Conservation (phyloP, 2,888 invertebrate genomes). For the Latheticus oryzae region DNA sequence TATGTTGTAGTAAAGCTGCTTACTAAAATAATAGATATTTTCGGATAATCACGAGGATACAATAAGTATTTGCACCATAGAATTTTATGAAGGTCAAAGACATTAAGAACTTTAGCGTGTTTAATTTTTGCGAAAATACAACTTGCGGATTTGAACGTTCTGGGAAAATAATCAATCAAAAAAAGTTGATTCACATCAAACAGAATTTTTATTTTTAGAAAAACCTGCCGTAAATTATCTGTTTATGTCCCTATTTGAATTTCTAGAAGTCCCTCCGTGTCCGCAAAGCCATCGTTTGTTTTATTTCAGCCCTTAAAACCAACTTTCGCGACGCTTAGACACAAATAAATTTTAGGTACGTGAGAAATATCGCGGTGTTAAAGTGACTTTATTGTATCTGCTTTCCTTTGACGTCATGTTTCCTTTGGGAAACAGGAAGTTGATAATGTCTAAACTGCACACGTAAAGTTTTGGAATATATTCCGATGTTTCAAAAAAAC, state of each 20-base stretch:
- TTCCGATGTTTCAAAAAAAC: too few species aligned
- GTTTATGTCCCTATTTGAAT: constrained; percentile 26
- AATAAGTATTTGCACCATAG: too few species aligned
- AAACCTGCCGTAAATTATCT: constrained; percentile 24
- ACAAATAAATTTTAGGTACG: constrained; percentile 24
- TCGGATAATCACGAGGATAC: too few species aligned
- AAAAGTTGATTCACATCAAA: too few species aligned
- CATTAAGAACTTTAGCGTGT: too few species aligned
- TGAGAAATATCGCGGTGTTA: constrained; percentile 25
- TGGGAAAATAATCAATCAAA: too few species aligned
- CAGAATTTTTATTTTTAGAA: too few species aligned
- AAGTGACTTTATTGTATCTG: constrained; percentile 25
- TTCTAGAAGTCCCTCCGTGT: constrained; percentile 25
- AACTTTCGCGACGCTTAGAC: constrained; percentile 20
- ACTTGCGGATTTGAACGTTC: too few species aligned
- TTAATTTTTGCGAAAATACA: too few species aligned
- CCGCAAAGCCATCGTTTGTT: constrained; percentile 22
- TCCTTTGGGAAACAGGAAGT: constrained; percentile 3
- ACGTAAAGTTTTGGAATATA: constrained; percentile 5
- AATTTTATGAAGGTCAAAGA: too few species aligned
- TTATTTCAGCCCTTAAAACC: constrained; percentile 21
- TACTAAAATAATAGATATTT: too few species aligned
- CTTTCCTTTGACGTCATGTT: constrained; percentile 18
- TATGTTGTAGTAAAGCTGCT: too few species aligned
- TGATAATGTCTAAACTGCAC: constrained; percentile 10